A percentile compares a stretch with the other conserved stretches of the same genome.
These are phyloP conservation scores for Drosophila bocqueti DNA, from an alignment of 1,140 invertebrate genomes.

Conservation along the genomic window DNA sequence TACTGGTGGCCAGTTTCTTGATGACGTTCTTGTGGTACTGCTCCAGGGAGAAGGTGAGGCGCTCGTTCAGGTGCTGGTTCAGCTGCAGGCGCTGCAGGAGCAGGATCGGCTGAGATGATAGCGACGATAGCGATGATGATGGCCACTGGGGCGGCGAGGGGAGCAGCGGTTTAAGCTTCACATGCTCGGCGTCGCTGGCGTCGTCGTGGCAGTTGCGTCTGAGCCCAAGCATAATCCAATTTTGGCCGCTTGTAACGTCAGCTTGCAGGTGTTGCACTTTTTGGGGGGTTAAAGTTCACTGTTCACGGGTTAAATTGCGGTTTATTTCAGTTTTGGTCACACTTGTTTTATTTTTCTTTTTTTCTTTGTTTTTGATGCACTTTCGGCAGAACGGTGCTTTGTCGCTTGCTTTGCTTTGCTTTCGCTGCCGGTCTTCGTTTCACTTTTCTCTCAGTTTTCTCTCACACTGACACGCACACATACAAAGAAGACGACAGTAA, in stretches of 20 bases:
- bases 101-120: slow-evolving; percentile 6
- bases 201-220: slow-evolving; percentile 63
- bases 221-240: slow-evolving; percentile 82
- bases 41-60: slow-evolving; percentile 66
- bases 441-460: slow-evolving; percentile 70
- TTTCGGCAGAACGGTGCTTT: slow-evolving; percentile 18
- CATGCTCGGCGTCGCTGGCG: slow-evolving; percentile 69
- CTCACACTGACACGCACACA: slow-evolving; percentile 19
- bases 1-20: slow-evolving; percentile 50
- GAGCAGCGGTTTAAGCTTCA: slow-evolving; percentile 57
- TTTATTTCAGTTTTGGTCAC: not conserved
- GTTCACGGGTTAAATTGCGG: not conserved
- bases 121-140: not conserved
- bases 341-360: slow-evolving; percentile 10
- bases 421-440: slow-evolving; percentile 80
- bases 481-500: slow-evolving; percentile 16
- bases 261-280: slow-evolving; percentile 47
- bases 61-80: slow-evolving; percentile 68
- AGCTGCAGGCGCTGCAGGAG: slow-evolving; percentile 44
- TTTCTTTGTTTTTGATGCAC: slow-evolving; percentile 17
- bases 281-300: slow-evolving; percentile 18
- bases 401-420: slow-evolving; percentile 62
- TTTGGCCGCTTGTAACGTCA: slow-evolving; percentile 56
- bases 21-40: slow-evolving; percentile 78
- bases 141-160: slow-evolving; percentile 32